Percentiles rank a stretch among this genome's conserved stretches.
Evolutionary conservation across 2,113 vertebrate genomes (phyloP).

Genomic region (Nestor notabilis): DNA sequence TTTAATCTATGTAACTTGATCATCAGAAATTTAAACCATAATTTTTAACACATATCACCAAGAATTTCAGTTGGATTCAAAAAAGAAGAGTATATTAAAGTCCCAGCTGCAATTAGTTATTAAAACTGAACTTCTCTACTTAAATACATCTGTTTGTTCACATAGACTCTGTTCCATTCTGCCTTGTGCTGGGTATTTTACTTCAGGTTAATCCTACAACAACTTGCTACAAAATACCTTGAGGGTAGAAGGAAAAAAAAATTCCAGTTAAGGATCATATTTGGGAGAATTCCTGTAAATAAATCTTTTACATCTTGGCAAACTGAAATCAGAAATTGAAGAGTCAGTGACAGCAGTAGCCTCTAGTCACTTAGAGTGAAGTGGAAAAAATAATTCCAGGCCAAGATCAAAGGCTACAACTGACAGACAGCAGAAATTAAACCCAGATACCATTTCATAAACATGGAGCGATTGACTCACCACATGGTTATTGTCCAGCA

Average conservation of each 20-base stretch:
- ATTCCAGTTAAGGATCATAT: constrained; percentile 9
- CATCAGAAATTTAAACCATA: constrained; percentile 78
- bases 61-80: constrained; percentile 74
- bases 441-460: constrained; percentile 76
- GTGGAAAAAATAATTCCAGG: constrained; percentile 75
- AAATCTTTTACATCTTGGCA: constrained; percentile 71
- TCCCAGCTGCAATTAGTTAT: constrained; percentile 75
- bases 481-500: constrained; percentile 77
- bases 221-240: constrained; percentile 33
- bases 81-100: constrained; percentile 70
- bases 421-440: constrained; percentile 83
- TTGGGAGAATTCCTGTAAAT: constrained; percentile 63
- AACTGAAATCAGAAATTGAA: constrained; percentile 67
- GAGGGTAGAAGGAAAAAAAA: background rate
- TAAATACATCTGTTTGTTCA: constrained; percentile 47
- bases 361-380: constrained; percentile 77
- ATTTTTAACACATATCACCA: constrained; percentile 79
- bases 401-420: constrained; percentile 76
- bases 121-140: constrained; percentile 32
- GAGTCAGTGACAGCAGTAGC: constrained; percentile 74
- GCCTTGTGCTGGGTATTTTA: background rate
- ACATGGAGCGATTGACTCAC: constrained; percentile 67
- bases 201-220: constrained; percentile 41
- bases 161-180: background rate
- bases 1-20: constrained; percentile 84